Evolutionary conservation across 2,888 invertebrate genomes (phyloP), one percentile per base, ranked within the genome.

Genomic region (Caradrina kadenii): DNA sequence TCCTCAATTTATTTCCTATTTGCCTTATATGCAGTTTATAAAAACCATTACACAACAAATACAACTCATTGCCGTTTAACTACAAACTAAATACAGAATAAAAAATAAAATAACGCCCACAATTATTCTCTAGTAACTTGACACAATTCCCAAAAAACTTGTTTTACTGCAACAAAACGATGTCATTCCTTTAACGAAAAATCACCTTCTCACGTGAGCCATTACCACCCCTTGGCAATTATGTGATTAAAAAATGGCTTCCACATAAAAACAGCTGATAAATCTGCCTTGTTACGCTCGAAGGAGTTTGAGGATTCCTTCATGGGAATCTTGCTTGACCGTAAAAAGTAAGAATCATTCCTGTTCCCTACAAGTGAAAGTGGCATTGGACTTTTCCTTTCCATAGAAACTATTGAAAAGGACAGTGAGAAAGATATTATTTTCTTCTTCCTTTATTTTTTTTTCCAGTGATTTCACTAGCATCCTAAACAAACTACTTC

Each of bases 261-360:
- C 80, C 84, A 82, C 85, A 58, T 69, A 89, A 90, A 91, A 90
- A 88, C 91, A 88, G 85, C 89, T 91, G 92, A 93, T 91, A 83
- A 87, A 88, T 87, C 85, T 86, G 78, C 79, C 68, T 71, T 66
- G 94, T 92, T 90, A 88, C 92, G 91, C 88, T 81, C 84, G 82
- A 86, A 73, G 83, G 71, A 71, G 68, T 82, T 76, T 69, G 80
- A 73, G 82, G 85, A 86, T 88, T 89, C 88, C 61, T 86, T 88
- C 82, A 78, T 73, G 82, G 63, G 79, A 82, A 68, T 62, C 76
- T 69, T 73, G 80, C 79, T 72, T 61, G 83, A 89, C 86, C 92
- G 88, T 90, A 87, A 90, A 92, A 88, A 87, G 82, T 80, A 73
- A 77, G 77, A 82, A 81, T 85, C 89, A 86, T 88, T 89, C 86